phyloP scores from a whole-genome alignment of 2,113 vertebrate species.

The Anhinga rufa region DNA sequence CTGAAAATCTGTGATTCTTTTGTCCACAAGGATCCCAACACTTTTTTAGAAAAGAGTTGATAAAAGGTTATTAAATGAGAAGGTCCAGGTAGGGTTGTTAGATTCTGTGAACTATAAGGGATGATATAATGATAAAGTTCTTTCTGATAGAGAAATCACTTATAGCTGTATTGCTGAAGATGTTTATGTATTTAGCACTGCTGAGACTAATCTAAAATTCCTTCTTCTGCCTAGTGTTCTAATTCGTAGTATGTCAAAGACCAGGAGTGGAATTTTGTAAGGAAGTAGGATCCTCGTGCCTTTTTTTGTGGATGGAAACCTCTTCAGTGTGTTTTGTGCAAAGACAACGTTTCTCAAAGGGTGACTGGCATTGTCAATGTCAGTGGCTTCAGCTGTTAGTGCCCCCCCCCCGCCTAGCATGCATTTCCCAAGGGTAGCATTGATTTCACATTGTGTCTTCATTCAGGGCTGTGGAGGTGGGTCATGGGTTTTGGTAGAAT shows the following conservation, averaged over 20 bases:
- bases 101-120: not conserved
- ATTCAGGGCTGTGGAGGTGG: not conserved
- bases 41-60: not conserved
- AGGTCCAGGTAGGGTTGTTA: not conserved
- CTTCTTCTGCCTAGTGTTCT: not conserved
- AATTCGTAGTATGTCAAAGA: not conserved
- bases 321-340: not conserved
- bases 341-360: not conserved
- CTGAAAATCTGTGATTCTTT: not conserved
- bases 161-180: not conserved
- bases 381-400: not conserved
- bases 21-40: not conserved
- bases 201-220: not conserved
- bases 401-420: not conserved
- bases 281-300: not conserved
- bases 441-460: accelerated
- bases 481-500: not conserved
- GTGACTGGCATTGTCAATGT: not conserved
- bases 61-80: not conserved
- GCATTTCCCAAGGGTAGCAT: not conserved
- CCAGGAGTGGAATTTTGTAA: not conserved
- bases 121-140: not conserved
- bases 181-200: not conserved
- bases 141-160: not conserved
- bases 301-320: not conserved